A percentile compares a stretch with the other conserved stretches of the same genome.
These are phyloP conservation scores for Pandemis cinnamomeana DNA, from an alignment of 2,888 invertebrate genomes.

Conservation along the genomic window DNA sequence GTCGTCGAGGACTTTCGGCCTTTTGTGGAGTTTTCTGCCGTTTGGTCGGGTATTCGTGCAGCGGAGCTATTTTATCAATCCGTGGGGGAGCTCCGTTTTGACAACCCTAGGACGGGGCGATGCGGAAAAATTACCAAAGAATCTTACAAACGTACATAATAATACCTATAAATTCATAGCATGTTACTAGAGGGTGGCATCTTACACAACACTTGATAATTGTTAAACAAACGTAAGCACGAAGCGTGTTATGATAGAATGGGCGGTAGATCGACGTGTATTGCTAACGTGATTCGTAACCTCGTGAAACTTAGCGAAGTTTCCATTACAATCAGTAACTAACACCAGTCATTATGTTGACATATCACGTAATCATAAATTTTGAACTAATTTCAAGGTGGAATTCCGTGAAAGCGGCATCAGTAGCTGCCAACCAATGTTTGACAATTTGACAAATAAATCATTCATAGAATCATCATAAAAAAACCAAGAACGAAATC, in stretches of 20 bases:
- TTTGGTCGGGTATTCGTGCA: conserved; percentile 70
- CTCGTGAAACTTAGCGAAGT: conserved; percentile 28
- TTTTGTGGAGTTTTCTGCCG: conserved; percentile 81
- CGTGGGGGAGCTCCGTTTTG: conserved; percentile 73
- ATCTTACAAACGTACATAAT: conserved; percentile 44
- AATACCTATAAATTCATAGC: conserved; percentile 39
- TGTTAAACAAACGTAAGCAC: conserved; percentile 4
- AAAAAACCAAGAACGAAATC: too few relatives aligned
- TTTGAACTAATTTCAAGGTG: neutral
- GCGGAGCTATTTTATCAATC: conserved; percentile 80
- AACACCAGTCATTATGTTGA: conserved; percentile 18
- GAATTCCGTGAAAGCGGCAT: neutral
- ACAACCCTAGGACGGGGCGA: conserved; percentile 61
- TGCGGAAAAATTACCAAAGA: conserved; percentile 58
- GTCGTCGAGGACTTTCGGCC: conserved; percentile 74
- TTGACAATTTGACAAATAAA: too few relatives aligned
- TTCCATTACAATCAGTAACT: conserved; percentile 1
- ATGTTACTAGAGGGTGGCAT: conserved; percentile 31
- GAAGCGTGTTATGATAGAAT: conserved; percentile 12
- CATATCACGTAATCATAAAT: neutral
- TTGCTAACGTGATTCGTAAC: conserved; percentile 21
- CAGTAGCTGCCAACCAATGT: too few relatives aligned
- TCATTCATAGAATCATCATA: too few relatives aligned
- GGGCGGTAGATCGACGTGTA: conserved; percentile 22
- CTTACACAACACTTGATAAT: conserved; percentile 11